phyloP scores from a whole-genome alignment of 2,797 vertebrate species.

The Pipistrellus kuhlii region DNA sequence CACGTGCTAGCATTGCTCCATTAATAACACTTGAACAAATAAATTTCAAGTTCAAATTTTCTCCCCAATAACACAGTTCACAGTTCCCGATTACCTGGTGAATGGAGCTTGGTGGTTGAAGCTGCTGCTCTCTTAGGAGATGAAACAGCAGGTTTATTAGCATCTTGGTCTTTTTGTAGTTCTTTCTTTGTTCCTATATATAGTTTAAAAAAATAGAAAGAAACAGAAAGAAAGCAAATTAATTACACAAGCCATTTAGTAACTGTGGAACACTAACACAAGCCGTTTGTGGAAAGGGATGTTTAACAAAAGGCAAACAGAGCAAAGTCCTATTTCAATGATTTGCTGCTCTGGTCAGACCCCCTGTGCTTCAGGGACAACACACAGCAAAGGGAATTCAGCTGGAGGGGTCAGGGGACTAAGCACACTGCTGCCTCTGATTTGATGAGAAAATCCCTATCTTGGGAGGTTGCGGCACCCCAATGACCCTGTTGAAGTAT shows the following conservation, averaged over 20 bases:
- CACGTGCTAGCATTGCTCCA: background rate
- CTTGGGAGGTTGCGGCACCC: background rate
- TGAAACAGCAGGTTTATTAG: constrained; percentile 85
- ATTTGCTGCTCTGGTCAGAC: constrained; percentile 13
- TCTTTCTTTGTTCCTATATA: constrained; percentile 92
- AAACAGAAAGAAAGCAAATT: constrained; percentile 41
- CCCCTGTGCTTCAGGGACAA: background rate
- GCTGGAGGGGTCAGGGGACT: background rate
- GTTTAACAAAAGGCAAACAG: background rate
- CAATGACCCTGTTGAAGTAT: background rate
- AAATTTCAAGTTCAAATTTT: background rate
- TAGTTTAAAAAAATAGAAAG: constrained; percentile 54
- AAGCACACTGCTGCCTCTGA: background rate
- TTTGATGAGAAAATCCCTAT: background rate
- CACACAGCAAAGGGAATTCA: background rate
- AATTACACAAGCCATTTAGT: background rate
- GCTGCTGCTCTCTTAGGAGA: constrained; percentile 92
- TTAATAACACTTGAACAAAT: background rate
- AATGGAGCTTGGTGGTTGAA: constrained; percentile 92
- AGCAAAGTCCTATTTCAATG: background rate
- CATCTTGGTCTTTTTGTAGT: constrained; percentile 90
- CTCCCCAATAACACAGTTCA: background rate
- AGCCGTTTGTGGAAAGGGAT: background rate
- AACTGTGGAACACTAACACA: background rate
- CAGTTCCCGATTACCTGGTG: constrained; percentile 90